Evolutionary conservation across 2,797 vertebrate species (phyloP).

Genomic region (Acanthornis magna): DNA sequence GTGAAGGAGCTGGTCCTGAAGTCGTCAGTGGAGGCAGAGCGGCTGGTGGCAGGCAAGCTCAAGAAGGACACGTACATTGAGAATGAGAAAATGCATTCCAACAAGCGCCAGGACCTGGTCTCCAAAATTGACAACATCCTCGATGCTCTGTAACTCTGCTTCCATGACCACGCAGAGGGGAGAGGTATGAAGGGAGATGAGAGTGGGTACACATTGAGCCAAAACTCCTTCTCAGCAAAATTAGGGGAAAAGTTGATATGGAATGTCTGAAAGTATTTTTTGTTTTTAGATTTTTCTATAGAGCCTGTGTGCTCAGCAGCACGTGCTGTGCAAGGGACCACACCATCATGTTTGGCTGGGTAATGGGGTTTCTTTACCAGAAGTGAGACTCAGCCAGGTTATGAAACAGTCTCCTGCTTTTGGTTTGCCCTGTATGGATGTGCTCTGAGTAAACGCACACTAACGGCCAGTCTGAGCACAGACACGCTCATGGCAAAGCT

Average conservation of each 20-base stretch:
- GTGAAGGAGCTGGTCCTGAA: constrained; percentile 94
- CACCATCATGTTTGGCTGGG: background rate
- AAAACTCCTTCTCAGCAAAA: background rate
- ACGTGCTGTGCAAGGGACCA: background rate
- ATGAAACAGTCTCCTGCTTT: background rate
- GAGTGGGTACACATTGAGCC: constrained; percentile 12
- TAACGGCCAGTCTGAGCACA: background rate
- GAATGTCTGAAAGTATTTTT: background rate
- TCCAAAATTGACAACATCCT: constrained; percentile 94
- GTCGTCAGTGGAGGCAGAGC: constrained; percentile 90
- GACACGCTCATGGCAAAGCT: background rate
- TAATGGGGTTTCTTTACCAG: background rate
- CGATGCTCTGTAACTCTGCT: constrained; percentile 83
- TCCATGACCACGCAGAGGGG: rapidly evolving
- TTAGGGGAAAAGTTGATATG: background rate
- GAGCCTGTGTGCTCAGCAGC: constrained; percentile 4
- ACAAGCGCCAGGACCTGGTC: constrained; percentile 92
- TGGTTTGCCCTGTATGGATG: background rate
- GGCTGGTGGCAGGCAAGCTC: constrained; percentile 93
- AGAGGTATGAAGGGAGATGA: background rate
- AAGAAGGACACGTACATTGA: constrained; percentile 97
- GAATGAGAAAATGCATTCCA: constrained; percentile 87
- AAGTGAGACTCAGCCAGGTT: background rate
- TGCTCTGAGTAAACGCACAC: background rate
- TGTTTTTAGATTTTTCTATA: background rate